Conservation (phyloP, 2,888 invertebrate species). For the Chloroclysta siterata region DNA sequence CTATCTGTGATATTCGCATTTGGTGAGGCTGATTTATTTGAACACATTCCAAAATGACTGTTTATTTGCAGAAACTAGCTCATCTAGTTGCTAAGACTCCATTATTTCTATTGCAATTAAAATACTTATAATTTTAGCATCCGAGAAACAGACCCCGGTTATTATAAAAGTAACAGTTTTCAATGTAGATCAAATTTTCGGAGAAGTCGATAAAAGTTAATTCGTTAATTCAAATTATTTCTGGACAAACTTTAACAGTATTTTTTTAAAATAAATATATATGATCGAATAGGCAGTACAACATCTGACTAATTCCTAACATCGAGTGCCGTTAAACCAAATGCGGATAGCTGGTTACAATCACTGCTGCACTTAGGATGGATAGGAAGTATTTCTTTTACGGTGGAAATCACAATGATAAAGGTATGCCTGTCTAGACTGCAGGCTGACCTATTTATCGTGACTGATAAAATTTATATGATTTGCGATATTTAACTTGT, state of each 20-base stretch:
- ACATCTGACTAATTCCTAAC: conserved; percentile 59
- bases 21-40: conserved; percentile 76
- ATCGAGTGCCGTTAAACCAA: conserved; percentile 79
- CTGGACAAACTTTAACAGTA: conserved; percentile 1
- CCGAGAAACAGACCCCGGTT: background rate
- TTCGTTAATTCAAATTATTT: background rate
- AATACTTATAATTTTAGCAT: background rate
- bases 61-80: conserved; percentile 28
- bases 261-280: background rate
- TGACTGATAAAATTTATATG: background rate
- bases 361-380: conserved; percentile 82
- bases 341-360: conserved; percentile 82
- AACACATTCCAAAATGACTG: conserved; percentile 43
- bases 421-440: background rate
- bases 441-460: background rate
- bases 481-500: background rate
- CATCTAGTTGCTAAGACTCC: background rate
- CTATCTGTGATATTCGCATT: conserved; percentile 84
- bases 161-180: background rate
- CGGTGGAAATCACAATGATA: conserved; percentile 24
- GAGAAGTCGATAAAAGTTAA: background rate
- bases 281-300: background rate
- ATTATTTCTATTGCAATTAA: background rate
- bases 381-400: conserved; percentile 56
- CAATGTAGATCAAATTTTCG: background rate